Evolutionary conservation across 2,888 invertebrate genomes (phyloP), one percentile per base, ranked within the genome.

Genomic region (Noctuana brunneofusca): DNA sequence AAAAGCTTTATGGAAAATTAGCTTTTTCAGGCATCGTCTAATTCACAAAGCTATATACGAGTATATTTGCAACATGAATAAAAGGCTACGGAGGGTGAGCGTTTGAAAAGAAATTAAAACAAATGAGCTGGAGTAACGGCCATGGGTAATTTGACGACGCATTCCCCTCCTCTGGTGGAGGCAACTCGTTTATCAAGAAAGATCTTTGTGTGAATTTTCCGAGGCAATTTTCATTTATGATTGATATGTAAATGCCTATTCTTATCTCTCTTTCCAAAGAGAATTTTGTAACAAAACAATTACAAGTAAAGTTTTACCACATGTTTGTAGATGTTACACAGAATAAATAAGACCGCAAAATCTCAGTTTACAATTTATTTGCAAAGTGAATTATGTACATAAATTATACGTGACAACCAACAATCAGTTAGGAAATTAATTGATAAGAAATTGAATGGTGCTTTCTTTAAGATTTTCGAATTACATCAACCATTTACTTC

Each of bases 91-190:
- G 66, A 57, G 57, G 68, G 64, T 68, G 70, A 63, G 66, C 68
- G 66, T 67, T 69, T 70, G 75, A 69, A 71, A 71, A 70, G 62
- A 71, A 69, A 71, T 73, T 73, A 69, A 71, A 72, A 69, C 71
- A 68, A 73, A 70, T 66, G 75, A 75, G 73, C 75, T 71, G 68
- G 66, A 75, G 71, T 76, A 79, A 81, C 72, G 72, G 69, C 69
- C 69, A 74, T 75, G 72, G 75, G 78, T 74, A 79, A 79, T 76
- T 81, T 75, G 71, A 74, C 71, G 71, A 69, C 71, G 70, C 70
- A 48, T 59, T 14, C 27, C 22, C 55, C 49, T 35, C 68, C 66
- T 58, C 68, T 62, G 69, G 48, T 55, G 22, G 63, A 43, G 48
- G 56, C 43, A 54, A 59, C 57, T 63, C 46, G 53, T 30, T 62